These are phyloP conservation scores for Agrochola litura DNA, from an alignment of 2,888 invertebrate species.

Conservation along the genomic window DNA sequence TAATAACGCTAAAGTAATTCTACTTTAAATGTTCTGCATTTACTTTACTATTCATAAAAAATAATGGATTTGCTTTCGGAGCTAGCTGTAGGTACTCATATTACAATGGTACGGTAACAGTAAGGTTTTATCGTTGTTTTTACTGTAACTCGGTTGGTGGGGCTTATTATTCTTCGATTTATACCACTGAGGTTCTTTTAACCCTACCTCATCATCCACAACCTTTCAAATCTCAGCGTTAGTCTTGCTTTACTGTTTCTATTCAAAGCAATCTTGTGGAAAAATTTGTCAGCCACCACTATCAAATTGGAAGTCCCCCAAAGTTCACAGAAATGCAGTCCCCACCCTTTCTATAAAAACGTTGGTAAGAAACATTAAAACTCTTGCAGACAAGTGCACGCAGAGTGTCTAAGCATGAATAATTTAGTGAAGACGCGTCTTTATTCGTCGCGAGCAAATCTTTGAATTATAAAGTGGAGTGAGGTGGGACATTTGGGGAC, in stretches of 20 bases:
- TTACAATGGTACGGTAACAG: neutral
- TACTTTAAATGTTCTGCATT: conserved; percentile 41
- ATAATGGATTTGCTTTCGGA: conserved; percentile 31
- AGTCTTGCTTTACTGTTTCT: neutral
- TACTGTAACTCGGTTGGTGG: neutral
- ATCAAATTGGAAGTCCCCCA: conserved; percentile 5
- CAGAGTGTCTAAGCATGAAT: conserved; percentile 79
- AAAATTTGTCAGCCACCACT: conserved; percentile 18
- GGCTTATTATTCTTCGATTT: conserved; percentile 14
- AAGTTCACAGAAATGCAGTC: conserved; percentile 32
- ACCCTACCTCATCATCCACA: neutral
- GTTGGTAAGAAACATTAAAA: conserved; percentile 56
- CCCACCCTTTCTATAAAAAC: conserved; percentile 34
- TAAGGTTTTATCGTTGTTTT: conserved; percentile 26
- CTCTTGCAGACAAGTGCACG: conserved; percentile 56
- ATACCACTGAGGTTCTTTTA: neutral
- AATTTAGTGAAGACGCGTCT: conserved; percentile 82
- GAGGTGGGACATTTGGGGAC: conserved; percentile 78
- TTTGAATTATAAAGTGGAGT: conserved; percentile 87
- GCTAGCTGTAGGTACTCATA: conserved; percentile 2
- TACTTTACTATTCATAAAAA: conserved; percentile 46
- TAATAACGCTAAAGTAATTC: conserved; percentile 44
- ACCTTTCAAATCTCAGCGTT: neutral
- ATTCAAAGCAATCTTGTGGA: neutral
- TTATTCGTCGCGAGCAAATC: conserved; percentile 86